phyloP scores from a whole-genome alignment of 2,888 invertebrate genomes.

The Diarsia dahlii region DNA sequence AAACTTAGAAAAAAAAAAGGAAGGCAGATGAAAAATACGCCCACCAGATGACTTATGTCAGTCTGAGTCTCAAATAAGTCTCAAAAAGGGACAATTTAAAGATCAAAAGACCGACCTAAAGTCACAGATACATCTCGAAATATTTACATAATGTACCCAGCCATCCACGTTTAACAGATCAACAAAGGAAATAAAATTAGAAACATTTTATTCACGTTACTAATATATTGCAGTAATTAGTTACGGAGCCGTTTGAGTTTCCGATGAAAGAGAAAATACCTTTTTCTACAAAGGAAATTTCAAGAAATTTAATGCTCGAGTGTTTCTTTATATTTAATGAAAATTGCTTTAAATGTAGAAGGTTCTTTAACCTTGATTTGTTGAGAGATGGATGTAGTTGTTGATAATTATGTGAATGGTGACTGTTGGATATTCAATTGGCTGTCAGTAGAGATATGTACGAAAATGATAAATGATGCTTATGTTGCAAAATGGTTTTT shows the following conservation, averaged over 20 bases:
- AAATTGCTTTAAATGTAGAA: slow-evolving; percentile 35
- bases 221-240: slow-evolving; percentile 57
- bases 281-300: slow-evolving; percentile 53
- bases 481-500: too few species aligned
- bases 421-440: not conserved
- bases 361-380: slow-evolving; percentile 7
- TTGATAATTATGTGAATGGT: not conserved
- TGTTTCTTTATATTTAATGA: slow-evolving; percentile 44
- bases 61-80: too few species aligned
- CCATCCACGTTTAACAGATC: slow-evolving; percentile 15
- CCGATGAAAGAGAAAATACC: slow-evolving; percentile 53
- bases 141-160: not conserved
- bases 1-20: not conserved
- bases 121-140: slow-evolving; percentile 6
- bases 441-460: not conserved
- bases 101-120: not conserved
- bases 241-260: slow-evolving; percentile 53
- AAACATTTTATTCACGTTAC: slow-evolving; percentile 33
- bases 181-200: slow-evolving; percentile 46
- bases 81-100: not conserved
- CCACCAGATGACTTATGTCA: not conserved
- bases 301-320: slow-evolving; percentile 47
- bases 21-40: not conserved
- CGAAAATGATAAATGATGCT: too few species aligned
- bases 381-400: not conserved